Percentiles rank a stretch among this genome's conserved stretches.
Conservation (phyloP, 2,888 invertebrate species). For the Ormyrus rosae region DNA sequence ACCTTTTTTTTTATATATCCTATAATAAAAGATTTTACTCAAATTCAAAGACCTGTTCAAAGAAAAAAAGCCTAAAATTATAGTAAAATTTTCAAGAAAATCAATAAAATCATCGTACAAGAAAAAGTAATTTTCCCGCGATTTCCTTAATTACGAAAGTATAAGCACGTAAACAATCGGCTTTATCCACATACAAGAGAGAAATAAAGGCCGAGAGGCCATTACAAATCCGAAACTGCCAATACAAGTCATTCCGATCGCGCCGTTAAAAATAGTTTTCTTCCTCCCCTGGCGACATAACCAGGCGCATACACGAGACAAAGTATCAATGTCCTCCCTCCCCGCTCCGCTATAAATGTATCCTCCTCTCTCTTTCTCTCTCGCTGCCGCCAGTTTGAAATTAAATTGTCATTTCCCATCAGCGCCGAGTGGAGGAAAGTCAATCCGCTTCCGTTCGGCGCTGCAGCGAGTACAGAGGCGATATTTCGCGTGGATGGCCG, state of each 20-base stretch:
- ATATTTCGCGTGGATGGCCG: constrained; percentile 9
- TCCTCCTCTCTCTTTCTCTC: not conserved
- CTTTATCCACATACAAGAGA: no score
- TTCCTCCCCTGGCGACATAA: constrained; percentile 2
- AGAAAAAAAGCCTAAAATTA: no score
- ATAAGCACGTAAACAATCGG: no score
- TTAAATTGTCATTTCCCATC: constrained; percentile 64
- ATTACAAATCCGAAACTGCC: not conserved
- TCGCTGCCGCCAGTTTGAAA: constrained; percentile 20
- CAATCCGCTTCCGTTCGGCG: constrained; percentile 34
- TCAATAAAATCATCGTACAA: no score
- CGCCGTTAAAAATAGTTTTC: constrained; percentile 32
- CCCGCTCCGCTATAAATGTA: no score
- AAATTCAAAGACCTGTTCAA: no score
- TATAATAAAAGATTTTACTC: no score
- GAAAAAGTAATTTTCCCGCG: no score
- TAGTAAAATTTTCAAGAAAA: no score
- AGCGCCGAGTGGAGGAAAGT: constrained; percentile 34
- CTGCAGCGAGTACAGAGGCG: not conserved
- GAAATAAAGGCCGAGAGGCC: no score
- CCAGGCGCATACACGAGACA: not conserved
- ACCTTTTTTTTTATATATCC: no score
- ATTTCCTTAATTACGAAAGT: no score
- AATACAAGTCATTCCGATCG: constrained; percentile 10
- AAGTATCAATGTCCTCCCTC: constrained; percentile 9